These are phyloP conservation scores for Dicerorhinus sumatrensis DNA, from an alignment of 2,113 vertebrate genomes.

Conservation along the genomic window DNA sequence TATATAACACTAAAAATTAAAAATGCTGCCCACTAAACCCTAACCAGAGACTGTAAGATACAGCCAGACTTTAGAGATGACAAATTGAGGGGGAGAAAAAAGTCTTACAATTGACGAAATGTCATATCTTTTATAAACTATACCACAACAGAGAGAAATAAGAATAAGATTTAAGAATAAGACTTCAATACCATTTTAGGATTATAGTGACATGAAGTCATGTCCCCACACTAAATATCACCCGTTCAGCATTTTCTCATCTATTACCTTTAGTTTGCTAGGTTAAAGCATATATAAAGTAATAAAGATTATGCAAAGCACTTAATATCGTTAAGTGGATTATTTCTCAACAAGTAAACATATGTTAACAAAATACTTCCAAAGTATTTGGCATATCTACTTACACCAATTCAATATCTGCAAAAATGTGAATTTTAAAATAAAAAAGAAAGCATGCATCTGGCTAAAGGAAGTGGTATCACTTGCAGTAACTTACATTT, in stretches of 20 bases:
- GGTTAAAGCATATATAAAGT: conserved; percentile 10
- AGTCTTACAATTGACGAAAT: not conserved
- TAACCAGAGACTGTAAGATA: not conserved
- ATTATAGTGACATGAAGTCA: not conserved
- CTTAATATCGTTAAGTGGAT: not conserved
- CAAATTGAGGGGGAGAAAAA: not conserved
- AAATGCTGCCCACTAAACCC: not conserved
- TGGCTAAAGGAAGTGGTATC: not conserved
- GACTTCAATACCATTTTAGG: conserved; percentile 8
- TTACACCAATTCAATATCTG: not conserved
- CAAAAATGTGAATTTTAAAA: conserved; percentile 33
- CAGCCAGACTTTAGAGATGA: not conserved
- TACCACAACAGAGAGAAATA: not conserved
- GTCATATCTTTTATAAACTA: not conserved
- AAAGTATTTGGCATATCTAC: conserved; percentile 13
- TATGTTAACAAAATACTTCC: conserved; percentile 55
- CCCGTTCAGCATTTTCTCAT: not conserved
- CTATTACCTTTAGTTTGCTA: not conserved
- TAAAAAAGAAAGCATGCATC: not conserved
- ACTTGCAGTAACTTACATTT: not conserved
- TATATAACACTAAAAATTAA: not conserved
- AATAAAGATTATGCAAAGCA: conserved; percentile 24
- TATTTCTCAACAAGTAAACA: not conserved
- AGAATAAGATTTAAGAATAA: conserved; percentile 24
- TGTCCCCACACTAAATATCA: not conserved